Conservation (phyloP, 1,140 invertebrate genomes). For the Drosophila quadrilineata region DNA sequence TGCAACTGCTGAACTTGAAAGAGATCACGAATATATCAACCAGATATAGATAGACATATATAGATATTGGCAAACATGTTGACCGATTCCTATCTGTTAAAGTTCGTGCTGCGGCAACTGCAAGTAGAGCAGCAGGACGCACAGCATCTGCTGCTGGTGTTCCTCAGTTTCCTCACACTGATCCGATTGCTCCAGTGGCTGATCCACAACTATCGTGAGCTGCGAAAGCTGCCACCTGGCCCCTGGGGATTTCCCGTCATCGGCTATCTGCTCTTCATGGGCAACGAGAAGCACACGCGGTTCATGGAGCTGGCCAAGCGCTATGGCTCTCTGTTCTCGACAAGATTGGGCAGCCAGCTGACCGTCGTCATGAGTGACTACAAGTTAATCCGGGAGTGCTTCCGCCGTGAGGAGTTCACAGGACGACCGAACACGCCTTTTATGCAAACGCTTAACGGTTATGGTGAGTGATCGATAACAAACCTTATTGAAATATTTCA, state of each 20-base stretch:
- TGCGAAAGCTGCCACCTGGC: constrained; percentile 88
- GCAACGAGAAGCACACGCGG: constrained; percentile 88
- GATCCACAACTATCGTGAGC: constrained; percentile 82
- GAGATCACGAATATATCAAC: too few species aligned
- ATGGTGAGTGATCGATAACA: constrained; percentile 85
- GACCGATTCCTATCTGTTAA: constrained; percentile 74
- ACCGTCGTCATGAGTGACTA: constrained; percentile 93
- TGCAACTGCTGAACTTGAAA: too few species aligned
- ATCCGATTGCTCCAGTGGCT: constrained; percentile 83
- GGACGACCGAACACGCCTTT: constrained; percentile 92
- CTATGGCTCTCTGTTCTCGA: constrained; percentile 91
- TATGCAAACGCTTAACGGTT: constrained; percentile 92
- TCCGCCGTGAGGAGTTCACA: constrained; percentile 91
- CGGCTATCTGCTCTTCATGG: constrained; percentile 91
- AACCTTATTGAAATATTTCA: too few species aligned
- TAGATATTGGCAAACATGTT: too few species aligned
- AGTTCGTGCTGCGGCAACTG: constrained; percentile 67
- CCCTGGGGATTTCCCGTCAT: constrained; percentile 92
- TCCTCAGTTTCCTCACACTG: constrained; percentile 82
- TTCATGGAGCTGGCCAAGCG: constrained; percentile 88
- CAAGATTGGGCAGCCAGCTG: constrained; percentile 89
- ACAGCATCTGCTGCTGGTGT: constrained; percentile 82
- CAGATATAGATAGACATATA: too few species aligned
- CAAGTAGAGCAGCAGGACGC: constrained; percentile 58
- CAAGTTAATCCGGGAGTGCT: constrained; percentile 90